Evolutionary conservation across 2,113 vertebrate genomes (phyloP).

Genomic region (Eolophus roseicapilla): DNA sequence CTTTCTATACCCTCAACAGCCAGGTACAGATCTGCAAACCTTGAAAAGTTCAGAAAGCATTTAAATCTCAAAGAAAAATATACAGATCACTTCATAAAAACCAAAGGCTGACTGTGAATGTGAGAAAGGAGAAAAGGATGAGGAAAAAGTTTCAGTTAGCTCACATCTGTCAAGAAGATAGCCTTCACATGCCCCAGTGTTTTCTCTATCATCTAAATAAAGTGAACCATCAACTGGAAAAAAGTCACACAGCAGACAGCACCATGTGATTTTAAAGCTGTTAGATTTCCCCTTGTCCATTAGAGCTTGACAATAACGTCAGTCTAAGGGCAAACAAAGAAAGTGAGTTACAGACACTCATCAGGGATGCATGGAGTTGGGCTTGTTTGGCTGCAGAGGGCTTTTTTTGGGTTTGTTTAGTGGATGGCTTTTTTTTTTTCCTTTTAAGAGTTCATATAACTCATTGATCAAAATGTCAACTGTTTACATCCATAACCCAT

Average conservation of each 20-base stretch:
- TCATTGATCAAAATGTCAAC: neutral
- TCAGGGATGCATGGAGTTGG: slow-evolving; percentile 2
- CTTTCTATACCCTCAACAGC: neutral
- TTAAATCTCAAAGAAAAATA: slow-evolving; percentile 45
- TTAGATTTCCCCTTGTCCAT: slow-evolving; percentile 68
- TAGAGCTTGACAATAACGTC: slow-evolving; percentile 64
- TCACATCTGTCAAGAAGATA: slow-evolving; percentile 50
- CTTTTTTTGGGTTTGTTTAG: neutral
- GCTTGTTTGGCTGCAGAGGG: neutral
- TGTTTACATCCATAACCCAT: neutral
- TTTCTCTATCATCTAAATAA: slow-evolving; percentile 70
- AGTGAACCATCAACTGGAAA: slow-evolving; percentile 66
- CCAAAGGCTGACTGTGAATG: slow-evolving; percentile 10
- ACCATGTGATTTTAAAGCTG: slow-evolving; percentile 51
- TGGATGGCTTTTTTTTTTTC: neutral
- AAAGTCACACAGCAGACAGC: slow-evolving; percentile 60
- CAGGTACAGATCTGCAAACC: neutral
- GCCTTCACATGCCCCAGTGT: slow-evolving; percentile 57
- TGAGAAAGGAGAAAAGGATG: slow-evolving; percentile 19
- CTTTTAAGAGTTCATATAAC: neutral
- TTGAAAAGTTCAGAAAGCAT: neutral
- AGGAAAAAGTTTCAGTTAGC: slow-evolving; percentile 36
- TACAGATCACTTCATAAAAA: slow-evolving; percentile 11
- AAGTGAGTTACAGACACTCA: slow-evolving; percentile 49
- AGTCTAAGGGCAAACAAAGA: slow-evolving; percentile 71